Percentiles rank a stretch among this genome's conserved stretches.
These are phyloP conservation scores for Hetaerina titia DNA, from an alignment of 2,888 invertebrate species.

Conservation along the genomic window DNA sequence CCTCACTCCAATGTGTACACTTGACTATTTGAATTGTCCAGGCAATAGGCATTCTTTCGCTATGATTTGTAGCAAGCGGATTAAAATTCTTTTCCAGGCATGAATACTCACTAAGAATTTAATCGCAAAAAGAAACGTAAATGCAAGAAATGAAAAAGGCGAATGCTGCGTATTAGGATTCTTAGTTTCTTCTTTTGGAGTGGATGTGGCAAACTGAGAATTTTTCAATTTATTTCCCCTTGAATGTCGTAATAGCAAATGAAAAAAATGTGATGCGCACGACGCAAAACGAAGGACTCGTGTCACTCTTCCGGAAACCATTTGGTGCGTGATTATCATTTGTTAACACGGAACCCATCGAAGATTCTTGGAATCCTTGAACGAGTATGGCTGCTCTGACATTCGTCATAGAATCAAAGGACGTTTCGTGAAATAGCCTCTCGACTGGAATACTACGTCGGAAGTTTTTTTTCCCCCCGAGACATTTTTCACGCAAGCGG, in stretches of 20 bases:
- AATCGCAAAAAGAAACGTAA: background rate
- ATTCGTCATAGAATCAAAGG: background rate
- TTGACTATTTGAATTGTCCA: too few relatives aligned
- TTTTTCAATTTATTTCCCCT: background rate
- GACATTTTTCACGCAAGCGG: background rate
- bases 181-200: background rate
- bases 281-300: background rate
- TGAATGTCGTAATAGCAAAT: background rate
- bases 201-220: background rate
- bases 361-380: background rate
- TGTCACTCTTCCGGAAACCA: background rate
- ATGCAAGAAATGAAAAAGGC: background rate
- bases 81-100: too few relatives aligned
- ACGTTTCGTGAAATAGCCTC: background rate
- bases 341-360: background rate
- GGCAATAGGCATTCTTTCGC: too few relatives aligned
- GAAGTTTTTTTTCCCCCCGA: background rate
- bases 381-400: background rate
- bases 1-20: too few relatives aligned
- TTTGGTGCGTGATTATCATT: slow-evolving; percentile 26
- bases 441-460: background rate
- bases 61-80: too few relatives aligned
- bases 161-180: background rate
- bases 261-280: background rate
- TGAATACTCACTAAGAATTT: background rate